A percentile compares a stretch with the other conserved stretches of the same genome.
Conservation (phyloP, 2,888 invertebrate genomes). For the Caenorhabditis virilis region DNA sequence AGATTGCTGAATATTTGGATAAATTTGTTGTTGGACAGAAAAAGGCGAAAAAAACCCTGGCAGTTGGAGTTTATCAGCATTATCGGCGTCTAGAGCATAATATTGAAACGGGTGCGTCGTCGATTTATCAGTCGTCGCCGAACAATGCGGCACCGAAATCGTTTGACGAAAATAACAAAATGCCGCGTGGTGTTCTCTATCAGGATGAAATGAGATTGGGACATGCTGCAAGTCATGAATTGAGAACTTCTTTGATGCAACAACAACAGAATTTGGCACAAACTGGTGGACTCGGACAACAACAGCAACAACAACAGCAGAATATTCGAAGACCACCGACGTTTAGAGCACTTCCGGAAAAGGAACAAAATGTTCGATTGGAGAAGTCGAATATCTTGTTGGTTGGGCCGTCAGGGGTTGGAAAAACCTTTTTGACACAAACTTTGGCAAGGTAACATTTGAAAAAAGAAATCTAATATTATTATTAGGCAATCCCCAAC, state of each 20-base stretch:
- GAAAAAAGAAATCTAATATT: background rate
- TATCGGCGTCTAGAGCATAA: conserved; percentile 94
- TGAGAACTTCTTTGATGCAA: conserved; percentile 29
- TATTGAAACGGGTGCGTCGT: conserved; percentile 58
- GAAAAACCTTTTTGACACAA: conserved; percentile 94
- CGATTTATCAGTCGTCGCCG: conserved; percentile 18
- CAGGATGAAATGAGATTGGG: conserved; percentile 49
- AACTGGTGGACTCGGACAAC: background rate
- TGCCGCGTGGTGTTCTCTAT: conserved; percentile 52
- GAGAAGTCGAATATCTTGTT: conserved; percentile 95
- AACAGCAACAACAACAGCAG: conserved; percentile 10
- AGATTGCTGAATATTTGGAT: conserved; percentile 93
- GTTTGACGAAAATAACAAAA: conserved; percentile 26
- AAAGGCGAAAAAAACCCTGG: conserved; percentile 89
- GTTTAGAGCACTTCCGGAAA: conserved; percentile 52
- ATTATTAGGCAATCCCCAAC: no score
- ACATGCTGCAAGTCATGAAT: conserved; percentile 32
- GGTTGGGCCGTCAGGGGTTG: conserved; percentile 89
- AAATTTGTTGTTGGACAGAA: conserved; percentile 86
- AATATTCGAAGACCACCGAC: conserved; percentile 34
- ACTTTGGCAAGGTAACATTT: conserved; percentile 79
- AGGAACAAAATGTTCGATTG: conserved; percentile 74
- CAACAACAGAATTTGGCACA: conserved; percentile 6
- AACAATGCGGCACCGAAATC: background rate
- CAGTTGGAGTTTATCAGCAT: conserved; percentile 98